Evolutionary conservation across 2,113 vertebrate species (phyloP), one percentile per base, ranked within the genome.

Genomic region (Rhinogobius similis): DNA sequence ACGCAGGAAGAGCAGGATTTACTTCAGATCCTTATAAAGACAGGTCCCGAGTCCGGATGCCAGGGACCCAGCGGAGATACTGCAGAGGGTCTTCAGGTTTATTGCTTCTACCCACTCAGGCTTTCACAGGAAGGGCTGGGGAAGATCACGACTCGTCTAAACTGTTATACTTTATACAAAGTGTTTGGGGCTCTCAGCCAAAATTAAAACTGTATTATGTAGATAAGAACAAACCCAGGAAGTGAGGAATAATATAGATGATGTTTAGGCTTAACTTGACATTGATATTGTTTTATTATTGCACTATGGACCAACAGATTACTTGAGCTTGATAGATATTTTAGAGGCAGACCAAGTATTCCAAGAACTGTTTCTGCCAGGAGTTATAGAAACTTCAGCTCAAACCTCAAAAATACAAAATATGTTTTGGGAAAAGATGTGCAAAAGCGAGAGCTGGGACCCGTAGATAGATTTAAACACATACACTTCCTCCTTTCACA

Each of bases 1-100:
- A 61, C 10, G 65, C 66, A 81, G 82, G 80, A 88, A 86, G 80
- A 87, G 85, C 72, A 56, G 26, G 0, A 58, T 77, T 73, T 82
- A 82, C 76, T 74, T 69, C 59, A 79, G 41, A 55, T 69, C 88
- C 88, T 87, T 90, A 88, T 88, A 90, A 90, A 90, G 88, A 72
- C 87, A 79, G 85, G 76, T 87, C 77, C 77, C 10, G 80, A 36
- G 78, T 46, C 73, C 56, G 75, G 80, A 83, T 86, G 85, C 82
- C 86, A 85, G 82, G 63, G 72, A 72, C 14, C 0, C 73, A 77
- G 67, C 80, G 77, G 84, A 85, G 69, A 84, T 32, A 77, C 58
- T 53, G 71, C 87, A 86, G 86, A 62, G 75, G 43, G 56, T 48
- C 73, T 73, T 41, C 10, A 43, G 64, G 53, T 67, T 76, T 18